A percentile compares a stretch with the other conserved stretches of the same genome.
Evolutionary conservation across 2,113 vertebrate genomes (phyloP).

Genomic region (Condylura cristata): DNA sequence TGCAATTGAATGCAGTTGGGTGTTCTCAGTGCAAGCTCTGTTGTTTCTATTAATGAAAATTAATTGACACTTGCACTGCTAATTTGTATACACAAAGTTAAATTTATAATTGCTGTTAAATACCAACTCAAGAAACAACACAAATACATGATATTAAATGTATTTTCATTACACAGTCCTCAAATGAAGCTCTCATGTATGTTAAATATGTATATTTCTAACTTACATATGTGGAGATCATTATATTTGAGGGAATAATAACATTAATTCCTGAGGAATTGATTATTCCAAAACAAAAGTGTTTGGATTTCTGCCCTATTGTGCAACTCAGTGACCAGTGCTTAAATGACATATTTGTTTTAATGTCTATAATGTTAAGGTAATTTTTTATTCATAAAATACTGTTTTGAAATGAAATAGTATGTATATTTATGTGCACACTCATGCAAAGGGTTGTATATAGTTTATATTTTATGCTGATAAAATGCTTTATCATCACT

Average conservation of each 20-base stretch:
- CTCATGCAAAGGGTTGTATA: background rate
- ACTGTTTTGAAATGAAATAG: background rate
- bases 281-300: background rate
- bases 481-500: background rate
- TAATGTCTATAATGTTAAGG: background rate
- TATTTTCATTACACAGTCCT: background rate
- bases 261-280: background rate
- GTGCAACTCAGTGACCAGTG: background rate
- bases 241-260: background rate
- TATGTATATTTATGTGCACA: background rate
- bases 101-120: slow-evolving; percentile 67
- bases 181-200: slow-evolving; percentile 14
- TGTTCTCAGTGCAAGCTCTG: slow-evolving; percentile 23
- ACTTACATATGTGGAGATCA: background rate
- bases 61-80: slow-evolving; percentile 62
- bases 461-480: background rate
- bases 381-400: background rate
- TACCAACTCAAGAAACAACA: background rate
- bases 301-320: background rate
- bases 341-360: background rate
- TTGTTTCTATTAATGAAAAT: slow-evolving; percentile 70
- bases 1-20: slow-evolving; percentile 35
- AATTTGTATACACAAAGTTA: slow-evolving; percentile 59
- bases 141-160: slow-evolving; percentile 48
- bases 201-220: slow-evolving; percentile 34